Base-by-base conservation (phyloP, 2,113 vertebrate species). In the Cavia aperea region DNA sequence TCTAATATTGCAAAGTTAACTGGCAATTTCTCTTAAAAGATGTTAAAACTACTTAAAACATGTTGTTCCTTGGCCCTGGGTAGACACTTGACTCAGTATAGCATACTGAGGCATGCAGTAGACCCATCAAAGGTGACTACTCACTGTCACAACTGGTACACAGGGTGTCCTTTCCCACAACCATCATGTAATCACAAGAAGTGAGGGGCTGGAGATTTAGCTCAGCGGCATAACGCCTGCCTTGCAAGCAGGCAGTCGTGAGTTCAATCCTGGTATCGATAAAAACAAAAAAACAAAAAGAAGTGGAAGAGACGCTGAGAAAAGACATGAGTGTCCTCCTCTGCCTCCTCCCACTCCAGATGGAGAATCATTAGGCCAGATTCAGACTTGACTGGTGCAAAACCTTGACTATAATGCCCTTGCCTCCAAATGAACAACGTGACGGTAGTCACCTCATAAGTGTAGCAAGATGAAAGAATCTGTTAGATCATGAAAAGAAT, bases 21-120 rank as follows among this genome's bases (percentile, higher is more conserved):
- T 65, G 21, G 36, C 11, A 33, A 62, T 65, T 93, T 93, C 58
- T 92, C 39, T 89, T 56, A 33, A 93, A 92, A 90, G 77, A 62
- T 3, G 3, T 62, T 91, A 46, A 36, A 73, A 33, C 4, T 16
- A 3, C 54, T 79, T 81, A 79, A 86, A 85, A 89, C 46, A 63
- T 84, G n/a, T 54, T 91, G 39, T 65, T 91, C 0, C 63, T 54
- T 83, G 49, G 18, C 58, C 51, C 60, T 88, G 14, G n/a, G 18
- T n/a, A 46, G 46, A 87, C 43, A 10, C 36, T 58, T 81, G n/a
- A 43, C 75, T 62, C 29, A 51, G 49, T 11, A 60, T 51, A 46
- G 36, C 21, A 29, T 15, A 7, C 51, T 4, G 8, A 75, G 91
- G 39, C 7, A 39, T 29, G 1, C 29, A 56, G 4, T 26, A 33